Evolutionary conservation across 1,140 invertebrate species (phyloP).

Genomic region (Ostrea denselamellosa): DNA sequence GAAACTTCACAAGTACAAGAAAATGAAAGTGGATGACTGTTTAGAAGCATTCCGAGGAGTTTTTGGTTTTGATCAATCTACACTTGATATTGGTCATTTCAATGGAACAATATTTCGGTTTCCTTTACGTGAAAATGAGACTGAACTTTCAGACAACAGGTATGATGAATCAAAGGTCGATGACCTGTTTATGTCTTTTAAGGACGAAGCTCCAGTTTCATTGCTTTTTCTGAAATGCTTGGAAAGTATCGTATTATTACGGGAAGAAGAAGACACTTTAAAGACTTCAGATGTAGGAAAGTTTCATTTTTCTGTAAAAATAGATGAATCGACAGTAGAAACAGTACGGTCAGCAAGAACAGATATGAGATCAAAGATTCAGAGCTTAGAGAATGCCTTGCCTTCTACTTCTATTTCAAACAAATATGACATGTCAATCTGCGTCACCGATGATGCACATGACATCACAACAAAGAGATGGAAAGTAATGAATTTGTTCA

Average conservation of each 20-base stretch:
- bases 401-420: background rate
- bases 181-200: slow-evolving; percentile 59
- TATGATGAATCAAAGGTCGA: slow-evolving; percentile 60
- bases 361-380: slow-evolving; percentile 38
- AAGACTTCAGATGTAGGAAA: background rate
- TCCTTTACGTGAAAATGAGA: slow-evolving; percentile 55
- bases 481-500: slow-evolving; percentile 59
- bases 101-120: slow-evolving; percentile 68
- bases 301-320: slow-evolving; percentile 16
- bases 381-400: background rate
- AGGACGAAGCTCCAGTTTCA: slow-evolving; percentile 53
- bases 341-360: background rate
- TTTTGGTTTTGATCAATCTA: slow-evolving; percentile 54
- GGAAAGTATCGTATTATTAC: slow-evolving; percentile 43
- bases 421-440: slow-evolving; percentile 26
- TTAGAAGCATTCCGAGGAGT: slow-evolving; percentile 49
- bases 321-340: background rate
- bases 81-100: slow-evolving; percentile 54
- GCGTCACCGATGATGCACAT: background rate
- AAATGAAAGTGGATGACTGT: slow-evolving; percentile 35
- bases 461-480: background rate
- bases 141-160: slow-evolving; percentile 53
- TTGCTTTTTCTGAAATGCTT: slow-evolving; percentile 59
- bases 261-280: background rate
- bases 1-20: slow-evolving; percentile 41